Conservation (phyloP, 1,140 invertebrate genomes). For the Bradysia coprophila region DNA sequence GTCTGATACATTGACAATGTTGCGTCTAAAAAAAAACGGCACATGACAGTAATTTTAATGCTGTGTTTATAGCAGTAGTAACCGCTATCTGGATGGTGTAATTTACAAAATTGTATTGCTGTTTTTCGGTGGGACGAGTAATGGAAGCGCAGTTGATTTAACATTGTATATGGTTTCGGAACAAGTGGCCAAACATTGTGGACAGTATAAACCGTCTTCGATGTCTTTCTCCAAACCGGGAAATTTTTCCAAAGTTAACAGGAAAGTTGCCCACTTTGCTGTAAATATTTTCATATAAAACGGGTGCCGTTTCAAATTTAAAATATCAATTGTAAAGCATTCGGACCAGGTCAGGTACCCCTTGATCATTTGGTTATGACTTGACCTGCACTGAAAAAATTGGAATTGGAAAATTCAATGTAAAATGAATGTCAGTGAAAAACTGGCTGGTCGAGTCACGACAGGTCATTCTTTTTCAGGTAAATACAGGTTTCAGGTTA, state of each 20-base stretch:
- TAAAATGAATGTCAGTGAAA: too few relatives aligned
- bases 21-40: not conserved
- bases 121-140: too few relatives aligned
- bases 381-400: too few relatives aligned
- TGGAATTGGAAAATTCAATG: too few relatives aligned
- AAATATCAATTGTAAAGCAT: not conserved
- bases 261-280: constrained; percentile 2
- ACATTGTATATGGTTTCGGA: not conserved
- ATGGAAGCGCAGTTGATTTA: not conserved
- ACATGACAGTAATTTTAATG: not conserved
- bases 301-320: not conserved
- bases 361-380: too few relatives aligned
- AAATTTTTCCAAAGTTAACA: not conserved
- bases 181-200: not conserved
- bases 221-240: constrained; percentile 1
- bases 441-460: too few relatives aligned
- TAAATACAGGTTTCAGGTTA: too few relatives aligned
- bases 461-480: too few relatives aligned
- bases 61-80: not conserved
- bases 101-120: not conserved
- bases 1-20: not conserved
- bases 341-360: too few relatives aligned
- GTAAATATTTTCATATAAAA: not conserved
- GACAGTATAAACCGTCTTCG: not conserved
- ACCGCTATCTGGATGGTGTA: not conserved